Base-by-base conservation (phyloP, 2,797 vertebrate genomes). In the Sebastes nivosus region DNA sequence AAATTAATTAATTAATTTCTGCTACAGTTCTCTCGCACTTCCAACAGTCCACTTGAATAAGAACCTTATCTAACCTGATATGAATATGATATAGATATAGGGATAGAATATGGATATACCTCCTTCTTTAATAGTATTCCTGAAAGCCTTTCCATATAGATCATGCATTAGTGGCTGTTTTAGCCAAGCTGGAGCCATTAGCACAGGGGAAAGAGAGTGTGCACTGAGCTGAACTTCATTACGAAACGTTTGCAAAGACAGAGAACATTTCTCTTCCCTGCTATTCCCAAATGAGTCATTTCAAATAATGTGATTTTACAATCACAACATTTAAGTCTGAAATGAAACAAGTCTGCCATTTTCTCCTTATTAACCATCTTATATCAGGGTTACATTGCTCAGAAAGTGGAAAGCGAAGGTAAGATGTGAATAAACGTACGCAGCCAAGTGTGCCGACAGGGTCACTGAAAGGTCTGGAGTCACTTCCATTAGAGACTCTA, bases 381-480 rank as follows among this genome's bases (percentile, higher is more conserved):
- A 24, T 25, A 46, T 34, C 27, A 32, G 20, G n/a, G 54, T 70
- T 36, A 52, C 22, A 34, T 2, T 72, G 36, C n/a, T 60, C 4
- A 22, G 55, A 32, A 68, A 71, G 55, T 32, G 20, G 57, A 20
- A 65, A 70, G 25, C 8, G 3, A 79, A n/a, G 27, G 57, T 18
- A 32, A 57, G 65, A 64, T 14, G 29, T 27, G 16, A 68, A 42
- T 42, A 12, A 82, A 61, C 8, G 2, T 32, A 20, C 24, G 0
- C 29, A 57, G 64, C 27, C 4, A 30, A 30, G 73, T 59, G 61
- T 25, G 60, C 57, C 4, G 14, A 75, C 75, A 74, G 72, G 77
- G 73, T 86, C 52, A 72, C 57, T 34, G 42, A 80, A 73, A 83
- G 75, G 77, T 84, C 80, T 24, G 27, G 12, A 77, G 38, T 77